These are phyloP conservation scores for Aleadryas rufinucha DNA, from an alignment of 2,113 vertebrate genomes.

Conservation along the genomic window DNA sequence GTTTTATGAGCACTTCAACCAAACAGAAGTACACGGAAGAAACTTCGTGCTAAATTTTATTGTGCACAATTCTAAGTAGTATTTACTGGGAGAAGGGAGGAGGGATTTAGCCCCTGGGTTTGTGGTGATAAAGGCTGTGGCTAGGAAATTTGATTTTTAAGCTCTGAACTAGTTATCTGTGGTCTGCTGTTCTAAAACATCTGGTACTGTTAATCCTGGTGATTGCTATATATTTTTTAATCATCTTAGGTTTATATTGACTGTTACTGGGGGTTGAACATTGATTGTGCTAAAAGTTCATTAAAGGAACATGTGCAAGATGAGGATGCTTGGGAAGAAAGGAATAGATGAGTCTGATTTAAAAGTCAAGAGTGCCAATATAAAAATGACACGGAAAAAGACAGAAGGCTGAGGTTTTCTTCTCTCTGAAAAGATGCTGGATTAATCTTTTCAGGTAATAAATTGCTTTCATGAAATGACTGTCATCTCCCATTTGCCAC, in stretches of 20 bases:
- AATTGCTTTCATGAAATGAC: neutral
- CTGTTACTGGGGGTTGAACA: neutral
- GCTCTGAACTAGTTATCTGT: slow-evolving; percentile 36
- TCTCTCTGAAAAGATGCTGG: neutral
- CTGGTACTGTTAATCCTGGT: slow-evolving; percentile 43
- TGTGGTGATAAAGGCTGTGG: slow-evolving; percentile 8
- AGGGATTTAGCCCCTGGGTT: neutral
- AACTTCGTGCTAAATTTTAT: neutral
- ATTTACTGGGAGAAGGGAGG: neutral
- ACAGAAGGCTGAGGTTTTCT: neutral
- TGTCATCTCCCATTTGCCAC: neutral
- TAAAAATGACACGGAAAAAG: neutral
- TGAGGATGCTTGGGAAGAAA: neutral
- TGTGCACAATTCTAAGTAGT: neutral
- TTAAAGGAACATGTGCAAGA: neutral
- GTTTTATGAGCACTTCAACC: neutral
- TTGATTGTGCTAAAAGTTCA: neutral
- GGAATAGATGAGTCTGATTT: neutral
- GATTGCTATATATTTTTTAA: slow-evolving; percentile 39
- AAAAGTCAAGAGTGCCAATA: neutral
- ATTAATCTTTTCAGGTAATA: neutral
- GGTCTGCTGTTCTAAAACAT: slow-evolving; percentile 24
- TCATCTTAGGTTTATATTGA: slow-evolving; percentile 32
- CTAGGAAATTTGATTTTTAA: slow-evolving; percentile 52
- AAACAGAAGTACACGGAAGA: neutral